Percentiles rank a stretch among this genome's conserved stretches.
phyloP scores from a whole-genome alignment of 1,140 invertebrate species.

The Diploscapter pachys region DNA sequence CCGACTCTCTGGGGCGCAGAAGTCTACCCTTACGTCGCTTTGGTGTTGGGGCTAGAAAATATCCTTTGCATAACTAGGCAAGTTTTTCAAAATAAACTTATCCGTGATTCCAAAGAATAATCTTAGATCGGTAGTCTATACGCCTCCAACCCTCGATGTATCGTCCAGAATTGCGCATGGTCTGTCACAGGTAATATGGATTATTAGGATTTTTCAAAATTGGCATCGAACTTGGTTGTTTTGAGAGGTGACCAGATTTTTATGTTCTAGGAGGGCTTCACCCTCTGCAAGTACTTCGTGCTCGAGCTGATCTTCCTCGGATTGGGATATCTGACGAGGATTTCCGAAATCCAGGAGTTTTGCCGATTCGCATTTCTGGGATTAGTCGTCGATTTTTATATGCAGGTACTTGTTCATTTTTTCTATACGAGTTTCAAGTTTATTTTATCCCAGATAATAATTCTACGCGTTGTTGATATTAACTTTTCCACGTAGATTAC shows the following conservation, averaged over 20 bases:
- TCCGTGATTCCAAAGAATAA: background rate
- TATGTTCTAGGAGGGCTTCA: background rate
- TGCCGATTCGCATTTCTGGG: conserved; percentile 46
- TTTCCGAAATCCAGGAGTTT: conserved; percentile 52
- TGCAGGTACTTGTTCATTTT: conserved; percentile 38
- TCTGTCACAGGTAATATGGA: conserved; percentile 35
- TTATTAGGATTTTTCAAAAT: too few relatives aligned
- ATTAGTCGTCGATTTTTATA: conserved; percentile 50
- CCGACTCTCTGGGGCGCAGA: conserved; percentile 65
- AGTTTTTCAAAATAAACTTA: conserved; percentile 5
- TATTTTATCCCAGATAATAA: background rate
- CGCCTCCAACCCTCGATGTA: conserved; percentile 48
- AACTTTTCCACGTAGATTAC: background rate
- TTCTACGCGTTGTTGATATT: background rate
- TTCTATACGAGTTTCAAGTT: background rate
- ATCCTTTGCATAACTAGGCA: conserved; percentile 67
- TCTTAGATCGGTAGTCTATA: conserved; percentile 51
- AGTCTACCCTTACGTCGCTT: conserved; percentile 89
- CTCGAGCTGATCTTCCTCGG: conserved; percentile 42
- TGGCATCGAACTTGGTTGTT: too few relatives aligned
- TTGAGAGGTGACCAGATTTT: too few relatives aligned
- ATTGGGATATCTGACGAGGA: conserved; percentile 43
- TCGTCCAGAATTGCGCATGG: conserved; percentile 46
- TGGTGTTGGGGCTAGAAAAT: conserved; percentile 92
- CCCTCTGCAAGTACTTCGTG: conserved; percentile 46